These are phyloP conservation scores for Zaprionus ornatus DNA, from an alignment of 1,140 invertebrate genomes.

Conservation along the genomic window DNA sequence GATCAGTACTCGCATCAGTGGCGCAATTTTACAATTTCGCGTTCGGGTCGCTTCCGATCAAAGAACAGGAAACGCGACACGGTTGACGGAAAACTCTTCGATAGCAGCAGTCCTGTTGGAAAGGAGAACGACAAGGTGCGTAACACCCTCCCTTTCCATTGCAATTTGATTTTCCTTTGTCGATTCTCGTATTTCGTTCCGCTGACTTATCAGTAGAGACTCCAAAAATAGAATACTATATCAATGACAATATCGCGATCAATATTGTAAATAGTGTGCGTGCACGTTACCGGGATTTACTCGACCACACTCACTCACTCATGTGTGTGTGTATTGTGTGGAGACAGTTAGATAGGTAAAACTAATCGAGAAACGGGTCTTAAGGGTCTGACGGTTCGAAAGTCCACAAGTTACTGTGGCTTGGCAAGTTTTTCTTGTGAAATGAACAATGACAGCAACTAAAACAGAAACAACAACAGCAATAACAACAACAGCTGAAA, in stretches of 20 bases:
- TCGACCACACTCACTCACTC: constrained; percentile 14
- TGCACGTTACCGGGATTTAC: constrained; percentile 44
- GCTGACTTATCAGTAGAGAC: constrained; percentile 1
- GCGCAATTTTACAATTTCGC: constrained; percentile 81
- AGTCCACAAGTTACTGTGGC: constrained; percentile 24
- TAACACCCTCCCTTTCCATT: not conserved
- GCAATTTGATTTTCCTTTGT: not conserved
- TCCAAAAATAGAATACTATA: constrained; percentile 20
- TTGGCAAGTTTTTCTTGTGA: constrained; percentile 34
- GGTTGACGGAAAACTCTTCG: constrained; percentile 78
- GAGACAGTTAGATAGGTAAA: constrained; percentile 3
- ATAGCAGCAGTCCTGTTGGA: constrained; percentile 45
- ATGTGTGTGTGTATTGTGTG: constrained; percentile 8
- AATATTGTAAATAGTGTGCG: constrained; percentile 43
- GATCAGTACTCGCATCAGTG: constrained; percentile 77
- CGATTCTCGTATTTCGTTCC: constrained; percentile 7
- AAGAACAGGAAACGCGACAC: constrained; percentile 81
- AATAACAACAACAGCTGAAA: constrained; percentile 39
- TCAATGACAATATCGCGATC: constrained; percentile 38
- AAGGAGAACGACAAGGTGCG: constrained; percentile 66
- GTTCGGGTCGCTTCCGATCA: constrained; percentile 79
- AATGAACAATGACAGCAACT: constrained; percentile 25
- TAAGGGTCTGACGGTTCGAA: constrained; percentile 30
- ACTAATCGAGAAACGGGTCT: constrained; percentile 40
- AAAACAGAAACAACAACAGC: constrained; percentile 11